These are phyloP conservation scores for Lycorma delicatula DNA, from an alignment of 1,140 invertebrate genomes.

Conservation along the genomic window DNA sequence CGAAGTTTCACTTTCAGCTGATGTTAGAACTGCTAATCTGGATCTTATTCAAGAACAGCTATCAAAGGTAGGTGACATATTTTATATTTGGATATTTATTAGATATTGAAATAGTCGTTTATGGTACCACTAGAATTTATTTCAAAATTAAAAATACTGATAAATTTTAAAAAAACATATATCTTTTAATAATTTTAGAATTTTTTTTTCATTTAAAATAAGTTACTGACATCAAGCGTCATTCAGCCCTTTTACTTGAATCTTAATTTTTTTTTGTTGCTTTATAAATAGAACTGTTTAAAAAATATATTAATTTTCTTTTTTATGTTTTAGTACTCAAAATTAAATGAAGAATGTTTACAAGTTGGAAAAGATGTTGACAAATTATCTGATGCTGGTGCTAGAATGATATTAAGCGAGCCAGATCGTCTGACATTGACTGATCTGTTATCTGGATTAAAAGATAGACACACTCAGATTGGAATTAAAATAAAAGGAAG, in stretches of 20 bases:
- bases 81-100: no score
- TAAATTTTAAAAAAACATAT: no score
- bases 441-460: constrained; percentile 65
- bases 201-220: no score
- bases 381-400: constrained; percentile 66
- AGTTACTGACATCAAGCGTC: no score
- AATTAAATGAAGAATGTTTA: constrained; percentile 64
- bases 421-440: constrained; percentile 71
- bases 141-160: no score
- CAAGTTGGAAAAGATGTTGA: constrained; percentile 59
- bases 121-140: no score
- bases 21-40: constrained; percentile 64
- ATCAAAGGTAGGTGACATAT: constrained; percentile 51
- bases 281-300: no score
- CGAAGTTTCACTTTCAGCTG: constrained; percentile 71
- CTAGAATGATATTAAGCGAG: constrained; percentile 73
- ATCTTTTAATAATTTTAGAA: no score
- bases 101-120: no score
- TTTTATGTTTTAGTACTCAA: constrained; percentile 51
- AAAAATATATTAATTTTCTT: no score
- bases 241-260: no score
- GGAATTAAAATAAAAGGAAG: constrained; percentile 62
- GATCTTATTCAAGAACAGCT: constrained; percentile 78
- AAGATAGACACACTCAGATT: constrained; percentile 64
- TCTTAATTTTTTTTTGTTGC: no score